These are phyloP conservation scores for Aphrocallistes beatrix DNA, from an alignment of 37 sponge, comb jelly and placozoan genomes.

Conservation along the genomic window DNA sequence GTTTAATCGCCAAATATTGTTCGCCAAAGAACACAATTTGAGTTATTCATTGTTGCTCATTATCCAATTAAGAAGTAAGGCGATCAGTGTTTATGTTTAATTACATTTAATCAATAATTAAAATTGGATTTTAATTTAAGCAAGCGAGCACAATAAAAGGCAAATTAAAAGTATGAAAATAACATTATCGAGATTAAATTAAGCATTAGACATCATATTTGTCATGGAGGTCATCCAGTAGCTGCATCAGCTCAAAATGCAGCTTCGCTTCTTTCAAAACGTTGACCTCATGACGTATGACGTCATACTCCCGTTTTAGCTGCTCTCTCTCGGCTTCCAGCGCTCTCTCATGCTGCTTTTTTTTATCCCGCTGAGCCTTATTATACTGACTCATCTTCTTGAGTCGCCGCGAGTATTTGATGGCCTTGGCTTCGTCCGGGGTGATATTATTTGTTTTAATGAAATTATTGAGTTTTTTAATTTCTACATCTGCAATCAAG, in stretches of 20 bases:
- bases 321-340: slow-evolving; percentile 3
- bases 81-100: no score
- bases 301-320: not conserved
- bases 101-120: no score
- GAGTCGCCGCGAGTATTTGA: not conserved
- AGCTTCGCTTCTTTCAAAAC: not conserved
- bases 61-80: no score
- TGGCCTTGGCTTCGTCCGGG: not conserved
- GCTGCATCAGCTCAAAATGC: not conserved
- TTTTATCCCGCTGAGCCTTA: not conserved
- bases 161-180: no score
- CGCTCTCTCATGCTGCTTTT: not conserved
- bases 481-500: not conserved
- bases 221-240: not conserved
- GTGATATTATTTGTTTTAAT: not conserved
- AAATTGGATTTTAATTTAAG: no score
- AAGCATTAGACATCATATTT: no score
- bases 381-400: slow-evolving; percentile 13
- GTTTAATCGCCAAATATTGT: no score
- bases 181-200: no score
- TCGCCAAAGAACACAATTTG: no score
- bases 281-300: not conserved
- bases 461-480: not conserved
- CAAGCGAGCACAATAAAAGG: no score
- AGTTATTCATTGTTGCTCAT: no score